Percentiles rank a stretch among this genome's conserved stretches.
phyloP scores from a whole-genome alignment of 2,888 invertebrate genomes.

The Apodemia zela region DNA sequence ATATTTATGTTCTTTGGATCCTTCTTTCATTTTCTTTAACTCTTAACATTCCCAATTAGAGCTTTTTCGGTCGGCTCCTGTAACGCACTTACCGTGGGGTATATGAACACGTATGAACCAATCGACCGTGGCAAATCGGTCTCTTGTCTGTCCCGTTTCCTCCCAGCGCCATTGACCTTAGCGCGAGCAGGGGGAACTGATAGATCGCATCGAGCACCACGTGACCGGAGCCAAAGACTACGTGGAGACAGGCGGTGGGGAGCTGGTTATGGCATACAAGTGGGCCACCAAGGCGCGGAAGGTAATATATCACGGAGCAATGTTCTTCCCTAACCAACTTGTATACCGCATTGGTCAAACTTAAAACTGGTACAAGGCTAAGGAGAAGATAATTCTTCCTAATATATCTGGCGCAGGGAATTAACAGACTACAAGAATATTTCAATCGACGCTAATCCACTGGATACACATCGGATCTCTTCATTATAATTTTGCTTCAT shows the following conservation, averaged over 20 bases:
- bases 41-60: constrained; percentile 53
- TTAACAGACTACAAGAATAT: constrained; percentile 20
- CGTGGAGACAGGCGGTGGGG: constrained; percentile 88
- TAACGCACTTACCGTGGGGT: constrained; percentile 50
- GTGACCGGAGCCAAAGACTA: constrained; percentile 92
- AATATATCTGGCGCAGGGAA: constrained; percentile 22
- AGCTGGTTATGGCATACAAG: constrained; percentile 88
- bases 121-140: constrained; percentile 54
- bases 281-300: constrained; percentile 94
- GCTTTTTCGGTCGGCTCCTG: constrained; percentile 53
- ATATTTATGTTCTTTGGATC: constrained; percentile 35
- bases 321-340: constrained; percentile 21
- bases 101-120: constrained; percentile 68
- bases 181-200: constrained; percentile 91
- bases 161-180: constrained; percentile 63
- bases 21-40: constrained; percentile 27
- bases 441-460: constrained; percentile 6
- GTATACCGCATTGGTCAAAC: constrained; percentile 15
- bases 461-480: background rate
- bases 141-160: constrained; percentile 50
- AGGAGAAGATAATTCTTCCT: background rate
- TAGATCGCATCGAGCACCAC: constrained; percentile 96
- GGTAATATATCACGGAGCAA: constrained; percentile 76
- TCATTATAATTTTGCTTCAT: constrained; percentile 13
- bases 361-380: constrained; percentile 14